These are phyloP conservation scores for Cyprinus carpio DNA, from an alignment of 2,113 vertebrate species.

Conservation along the genomic window DNA sequence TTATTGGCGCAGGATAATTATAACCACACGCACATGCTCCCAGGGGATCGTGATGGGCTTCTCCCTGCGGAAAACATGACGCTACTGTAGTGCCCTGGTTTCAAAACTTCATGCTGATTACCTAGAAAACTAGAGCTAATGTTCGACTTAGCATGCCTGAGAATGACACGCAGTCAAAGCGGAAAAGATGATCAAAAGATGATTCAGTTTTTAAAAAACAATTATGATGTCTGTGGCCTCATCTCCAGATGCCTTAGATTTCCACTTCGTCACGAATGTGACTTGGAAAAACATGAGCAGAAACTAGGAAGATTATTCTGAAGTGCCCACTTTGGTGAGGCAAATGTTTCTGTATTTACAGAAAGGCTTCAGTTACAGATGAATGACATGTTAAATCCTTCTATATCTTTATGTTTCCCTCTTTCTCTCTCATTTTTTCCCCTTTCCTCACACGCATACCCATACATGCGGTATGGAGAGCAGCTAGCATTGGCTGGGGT, in stretches of 20 bases:
- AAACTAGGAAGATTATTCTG: not conserved
- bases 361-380: slow-evolving; percentile 23
- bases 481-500: not conserved
- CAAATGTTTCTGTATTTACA: slow-evolving; percentile 21
- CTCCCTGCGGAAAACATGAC: slow-evolving; percentile 58
- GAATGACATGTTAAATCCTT: slow-evolving; percentile 6
- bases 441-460: too few species aligned
- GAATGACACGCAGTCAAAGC: not conserved
- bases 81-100: slow-evolving; percentile 28
- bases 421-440: not conserved
- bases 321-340: slow-evolving; percentile 14
- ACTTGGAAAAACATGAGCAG: slow-evolving; percentile 16
- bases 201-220: not conserved
- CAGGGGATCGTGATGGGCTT: slow-evolving; percentile 41
- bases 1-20: slow-evolving; percentile 78
- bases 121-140: slow-evolving; percentile 15
- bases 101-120: slow-evolving; percentile 32
- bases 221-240: not conserved
- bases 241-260: slow-evolving; percentile 12
- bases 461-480: not conserved
- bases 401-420: slow-evolving; percentile 17
- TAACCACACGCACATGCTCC: slow-evolving; percentile 58
- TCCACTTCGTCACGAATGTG: slow-evolving; percentile 25
- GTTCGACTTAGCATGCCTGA: not conserved
- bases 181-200: slow-evolving; percentile 6